Base-by-base conservation (phyloP, 2,113 vertebrate genomes). In the Hoplias malabaricus region DNA sequence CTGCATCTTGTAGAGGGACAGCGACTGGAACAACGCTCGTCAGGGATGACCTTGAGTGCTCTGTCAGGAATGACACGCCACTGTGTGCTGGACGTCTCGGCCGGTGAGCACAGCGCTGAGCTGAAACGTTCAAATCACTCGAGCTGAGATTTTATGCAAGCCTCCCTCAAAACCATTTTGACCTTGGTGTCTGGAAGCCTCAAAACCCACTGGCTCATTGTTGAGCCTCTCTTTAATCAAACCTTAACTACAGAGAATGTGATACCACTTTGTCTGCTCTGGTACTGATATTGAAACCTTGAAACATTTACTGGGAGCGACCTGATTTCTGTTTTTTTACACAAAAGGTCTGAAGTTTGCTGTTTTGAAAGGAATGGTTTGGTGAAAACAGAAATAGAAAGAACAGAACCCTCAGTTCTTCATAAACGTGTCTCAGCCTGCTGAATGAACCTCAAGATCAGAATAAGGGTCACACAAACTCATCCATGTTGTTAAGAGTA, bases 21-120 rank as follows among this genome's bases (percentile, higher is more conserved):
- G 54, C 2, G 71, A n/a, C 71, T 72, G 40, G 68, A 77, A 59
- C 67, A 72, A 68, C 77, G 80, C 68, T 83, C 69, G 76, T 84
- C 83, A 75, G 72, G 33, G 40, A 31, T 42, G 74, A 63, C 21
- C 42, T 73, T 69, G 62, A 69, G 75, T 16, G 53, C 53, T 48
- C 75, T 54, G 48, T 53, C 62, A 13, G 38, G 23, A 14, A 63
- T 61, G 48, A 46, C 61, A 13, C 34, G 38, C 8, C 56, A n/a
- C 5, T 27, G 38, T 42, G 14, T 19, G 38, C 38, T 40, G 29
- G 56, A 7, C 5, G 33, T 62, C 21, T 62, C 14, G 12, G 23
- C 4, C 25, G 19, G 23, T 6, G 27, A 33, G 19, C 33, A 23
- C 13, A 25, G 21, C 5, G 10, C 43, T 25, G 42, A n/a, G 25